These are phyloP conservation scores for Albula goreensis DNA, from an alignment of 2,113 vertebrate species.

Conservation along the genomic window DNA sequence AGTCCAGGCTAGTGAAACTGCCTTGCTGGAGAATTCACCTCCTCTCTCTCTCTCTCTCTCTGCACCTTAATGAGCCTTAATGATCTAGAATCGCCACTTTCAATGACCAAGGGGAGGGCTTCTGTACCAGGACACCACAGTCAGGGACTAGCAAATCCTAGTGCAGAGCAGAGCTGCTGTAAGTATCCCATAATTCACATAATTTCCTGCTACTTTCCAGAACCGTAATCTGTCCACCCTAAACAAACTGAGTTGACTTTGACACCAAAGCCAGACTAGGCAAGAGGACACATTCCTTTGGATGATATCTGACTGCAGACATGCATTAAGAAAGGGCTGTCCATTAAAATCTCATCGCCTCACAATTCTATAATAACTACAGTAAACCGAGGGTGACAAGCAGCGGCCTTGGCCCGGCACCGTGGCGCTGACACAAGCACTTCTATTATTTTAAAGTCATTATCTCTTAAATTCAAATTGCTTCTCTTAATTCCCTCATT, in stretches of 20 bases:
- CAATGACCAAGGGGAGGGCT: not conserved
- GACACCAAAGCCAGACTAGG: not conserved
- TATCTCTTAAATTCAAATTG: conserved; percentile 40
- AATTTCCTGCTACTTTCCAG: not conserved
- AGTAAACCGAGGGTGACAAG: conserved; percentile 40
- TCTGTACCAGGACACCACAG: not conserved
- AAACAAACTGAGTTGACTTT: not conserved
- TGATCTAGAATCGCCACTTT: not conserved
- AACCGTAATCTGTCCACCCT: not conserved
- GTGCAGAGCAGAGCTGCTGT: not conserved
- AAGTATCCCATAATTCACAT: not conserved
- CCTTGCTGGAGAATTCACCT: not conserved
- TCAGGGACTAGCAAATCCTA: not conserved
- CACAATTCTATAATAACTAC: conserved; percentile 27
- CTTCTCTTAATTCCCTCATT: conserved; percentile 35
- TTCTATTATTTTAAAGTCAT: conserved; percentile 44
- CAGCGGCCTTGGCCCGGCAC: not conserved
- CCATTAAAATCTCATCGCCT: conserved; percentile 21
- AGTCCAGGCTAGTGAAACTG: not conserved
- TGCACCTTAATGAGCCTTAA: conserved; percentile 3
- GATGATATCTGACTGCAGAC: not conserved
- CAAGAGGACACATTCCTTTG: not conserved
- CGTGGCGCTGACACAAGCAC: conserved; percentile 31
- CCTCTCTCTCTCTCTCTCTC: not conserved
- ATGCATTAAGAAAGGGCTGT: conserved; percentile 20